Percentiles rank a stretch among this genome's conserved stretches.
Evolutionary conservation across 1,140 invertebrate species (phyloP).

Genomic region (Lineus longissimus): DNA sequence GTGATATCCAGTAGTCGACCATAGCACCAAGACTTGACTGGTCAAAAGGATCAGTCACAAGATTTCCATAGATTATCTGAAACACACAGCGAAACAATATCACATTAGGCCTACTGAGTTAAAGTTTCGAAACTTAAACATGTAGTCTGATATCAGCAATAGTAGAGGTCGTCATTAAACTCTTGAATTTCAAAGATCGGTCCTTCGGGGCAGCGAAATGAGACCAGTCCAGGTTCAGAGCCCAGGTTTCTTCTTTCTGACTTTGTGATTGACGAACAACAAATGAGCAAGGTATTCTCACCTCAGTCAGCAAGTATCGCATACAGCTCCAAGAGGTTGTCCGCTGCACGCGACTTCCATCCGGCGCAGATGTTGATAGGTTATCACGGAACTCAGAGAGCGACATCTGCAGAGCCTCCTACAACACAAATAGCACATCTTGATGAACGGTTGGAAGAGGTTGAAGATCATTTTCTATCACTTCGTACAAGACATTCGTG

Average conservation of each 20-base stretch:
- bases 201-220: too few species aligned
- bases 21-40: constrained; percentile 46
- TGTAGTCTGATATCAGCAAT: too few species aligned
- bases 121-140: neutral
- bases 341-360: constrained; percentile 33
- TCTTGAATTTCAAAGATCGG: too few species aligned
- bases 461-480: too few species aligned
- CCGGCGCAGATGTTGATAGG: constrained; percentile 30
- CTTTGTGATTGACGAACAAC: too few species aligned
- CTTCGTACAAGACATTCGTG: too few species aligned
- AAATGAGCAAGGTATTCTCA: constrained; percentile 17
- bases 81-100: neutral
- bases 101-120: neutral
- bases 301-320: constrained; percentile 47
- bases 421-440: constrained; percentile 7
- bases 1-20: constrained; percentile 52
- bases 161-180: too few species aligned
- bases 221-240: too few species aligned
- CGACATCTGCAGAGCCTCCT: constrained; percentile 42
- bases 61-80: constrained; percentile 50
- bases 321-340: constrained; percentile 48
- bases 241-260: too few species aligned
- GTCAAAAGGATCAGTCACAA: constrained; percentile 42
- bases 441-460: too few species aligned
- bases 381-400: constrained; percentile 44